Evolutionary conservation across 2,113 vertebrate genomes (phyloP), one percentile per base, ranked within the genome.

Genomic region (Alouatta palliata): DNA sequence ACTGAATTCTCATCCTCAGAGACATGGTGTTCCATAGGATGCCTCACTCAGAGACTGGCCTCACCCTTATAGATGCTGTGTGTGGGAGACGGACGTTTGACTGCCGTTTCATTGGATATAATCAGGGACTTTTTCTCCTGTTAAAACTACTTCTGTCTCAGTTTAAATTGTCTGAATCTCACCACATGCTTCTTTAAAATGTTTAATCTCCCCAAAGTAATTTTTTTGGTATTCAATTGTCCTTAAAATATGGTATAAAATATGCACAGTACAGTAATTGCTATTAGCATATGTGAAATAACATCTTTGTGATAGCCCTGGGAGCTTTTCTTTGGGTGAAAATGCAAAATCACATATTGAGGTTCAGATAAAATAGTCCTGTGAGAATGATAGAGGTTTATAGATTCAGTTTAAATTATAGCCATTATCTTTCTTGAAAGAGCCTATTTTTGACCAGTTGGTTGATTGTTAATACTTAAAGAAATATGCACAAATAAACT

Each of bases 191-290:
- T 21, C 47, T 75, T 66, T 64, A 61, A 79, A 47, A 64, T 58
- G 61, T 80, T 85, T 73, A 73, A 52, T 52, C 13, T 8, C 11
- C 43, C 25, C 49, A 71, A 92, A 89, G 83, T 52, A 95, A 70
- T 90, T 95, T 94, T 92, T 73, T 73, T 94, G 54, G 81, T 86
- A 58, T 75, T 68, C 13, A 77, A 77, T 90, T 92, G 87, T 8
- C n/a, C 70, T 79, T 95, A 71, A 92, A 90, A 81, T 86, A 90
- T 16, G 43, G 64, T 52, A 3, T 16, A 45, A 82, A 73, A 47
- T 77, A 66, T 52, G 27, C 40, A 30, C 21, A 61, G 66, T 35
- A 25, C 17, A 92, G 66, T 71, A 45, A 56, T 9, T 88, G 25
- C 47, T 82, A 85, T 94, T 75, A 86, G 27, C 73, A 66, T 83